Conservation (phyloP, 2,797 vertebrate species). For the Miopithecus talapoin region DNA sequence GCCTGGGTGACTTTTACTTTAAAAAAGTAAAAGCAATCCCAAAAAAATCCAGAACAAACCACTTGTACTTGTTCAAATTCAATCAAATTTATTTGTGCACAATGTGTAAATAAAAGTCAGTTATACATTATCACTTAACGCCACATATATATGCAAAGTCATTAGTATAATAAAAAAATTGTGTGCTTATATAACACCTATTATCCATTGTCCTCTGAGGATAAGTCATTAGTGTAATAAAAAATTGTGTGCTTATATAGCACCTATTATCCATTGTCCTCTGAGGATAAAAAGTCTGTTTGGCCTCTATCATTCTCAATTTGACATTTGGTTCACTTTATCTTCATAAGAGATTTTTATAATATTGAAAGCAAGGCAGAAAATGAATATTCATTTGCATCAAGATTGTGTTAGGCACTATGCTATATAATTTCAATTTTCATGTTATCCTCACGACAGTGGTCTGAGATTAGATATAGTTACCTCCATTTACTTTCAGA, state of each 20-base stretch:
- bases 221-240: not conserved
- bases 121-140: not conserved
- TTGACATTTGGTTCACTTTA: not conserved
- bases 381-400: not conserved
- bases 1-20: not conserved
- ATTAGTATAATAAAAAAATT: not conserved
- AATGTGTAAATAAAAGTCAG: not conserved
- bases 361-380: not conserved
- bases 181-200: not conserved
- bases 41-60: not conserved
- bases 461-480: not conserved
- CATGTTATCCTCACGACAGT: not conserved
- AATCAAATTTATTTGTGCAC: not conserved
- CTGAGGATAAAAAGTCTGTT: not conserved
- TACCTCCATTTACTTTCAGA: constrained; percentile 9
- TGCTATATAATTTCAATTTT: not conserved
- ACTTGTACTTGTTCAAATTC: not conserved
- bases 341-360: not conserved
- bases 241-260: not conserved
- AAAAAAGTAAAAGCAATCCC: not conserved
- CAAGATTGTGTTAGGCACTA: not conserved
- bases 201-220: not conserved
- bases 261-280: not conserved
- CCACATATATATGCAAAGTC: not conserved
- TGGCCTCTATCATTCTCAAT: not conserved